A percentile compares a stretch with the other conserved stretches of the same genome.
Evolutionary conservation across 2,113 vertebrate genomes (phyloP).

Genomic region (Zosterops hypoxanthus): DNA sequence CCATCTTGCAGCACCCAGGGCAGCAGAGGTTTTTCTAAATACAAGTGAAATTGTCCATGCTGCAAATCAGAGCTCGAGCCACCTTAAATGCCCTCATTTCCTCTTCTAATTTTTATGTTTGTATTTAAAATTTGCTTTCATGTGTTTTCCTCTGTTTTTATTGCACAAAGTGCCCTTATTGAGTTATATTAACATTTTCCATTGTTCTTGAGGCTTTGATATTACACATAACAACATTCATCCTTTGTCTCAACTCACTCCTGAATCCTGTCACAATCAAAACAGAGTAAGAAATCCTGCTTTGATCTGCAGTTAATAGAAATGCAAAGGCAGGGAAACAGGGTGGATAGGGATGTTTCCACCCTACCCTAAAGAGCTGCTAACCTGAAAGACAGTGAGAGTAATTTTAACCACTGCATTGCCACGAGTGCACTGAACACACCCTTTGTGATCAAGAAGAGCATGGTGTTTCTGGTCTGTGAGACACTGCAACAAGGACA

Average conservation of each 20-base stretch:
- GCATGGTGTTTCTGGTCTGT: background rate
- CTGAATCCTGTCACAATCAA: background rate
- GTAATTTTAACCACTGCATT: background rate
- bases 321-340: background rate
- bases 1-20: background rate
- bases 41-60: background rate
- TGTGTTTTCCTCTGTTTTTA: background rate
- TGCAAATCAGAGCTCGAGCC: background rate
- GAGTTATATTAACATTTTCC: slow-evolving; percentile 6
- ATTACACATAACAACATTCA: background rate
- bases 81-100: slow-evolving; percentile 9
- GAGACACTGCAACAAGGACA: background rate
- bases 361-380: background rate
- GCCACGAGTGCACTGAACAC: background rate
- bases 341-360: background rate
- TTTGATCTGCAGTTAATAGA: slow-evolving; percentile 9
- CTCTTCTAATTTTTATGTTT: background rate
- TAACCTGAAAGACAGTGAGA: background rate
- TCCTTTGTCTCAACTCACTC: background rate
- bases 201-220: slow-evolving; percentile 21
- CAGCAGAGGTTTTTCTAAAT: background rate
- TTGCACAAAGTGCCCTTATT: background rate
- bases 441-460: background rate
- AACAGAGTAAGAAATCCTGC: background rate
- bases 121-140: background rate